Conservation (phyloP, 2,113 vertebrate species). For the Chaetops frenatus region DNA sequence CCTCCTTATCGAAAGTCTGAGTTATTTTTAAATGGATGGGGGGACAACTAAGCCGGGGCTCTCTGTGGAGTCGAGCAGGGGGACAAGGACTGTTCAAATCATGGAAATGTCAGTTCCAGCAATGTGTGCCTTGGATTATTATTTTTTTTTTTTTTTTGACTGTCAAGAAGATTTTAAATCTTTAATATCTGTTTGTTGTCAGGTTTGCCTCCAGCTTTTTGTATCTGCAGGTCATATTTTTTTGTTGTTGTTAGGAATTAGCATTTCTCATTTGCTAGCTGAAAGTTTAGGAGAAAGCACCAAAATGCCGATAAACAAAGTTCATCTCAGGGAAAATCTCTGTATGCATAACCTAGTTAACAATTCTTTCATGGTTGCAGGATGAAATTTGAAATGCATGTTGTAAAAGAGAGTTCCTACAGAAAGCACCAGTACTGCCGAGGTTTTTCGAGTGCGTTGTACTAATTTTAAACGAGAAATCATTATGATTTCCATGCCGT, state of each 20-base stretch:
- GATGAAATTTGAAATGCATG: slow-evolving; percentile 7
- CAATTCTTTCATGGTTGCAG: neutral
- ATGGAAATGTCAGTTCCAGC: slow-evolving; percentile 2
- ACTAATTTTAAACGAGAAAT: slow-evolving; percentile 51
- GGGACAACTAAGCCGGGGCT: neutral
- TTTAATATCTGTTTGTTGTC: slow-evolving; percentile 47
- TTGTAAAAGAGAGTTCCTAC: slow-evolving; percentile 11
- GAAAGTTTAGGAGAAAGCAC: slow-evolving; percentile 28
- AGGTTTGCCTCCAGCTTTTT: slow-evolving; percentile 25
- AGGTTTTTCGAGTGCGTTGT: neutral
- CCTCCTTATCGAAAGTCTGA: neutral
- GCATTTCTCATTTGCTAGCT: slow-evolving; percentile 15
- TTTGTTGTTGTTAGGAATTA: slow-evolving; percentile 21
- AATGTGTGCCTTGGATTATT: neutral
- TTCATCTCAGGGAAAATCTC: slow-evolving; percentile 35
- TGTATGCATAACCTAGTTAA: slow-evolving; percentile 27
- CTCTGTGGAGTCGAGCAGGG: neutral
- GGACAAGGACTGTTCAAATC: neutral
- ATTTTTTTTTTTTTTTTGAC: neutral
- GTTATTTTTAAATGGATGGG: slow-evolving; percentile 13
- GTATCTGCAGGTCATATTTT: neutral
- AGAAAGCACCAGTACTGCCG: neutral
- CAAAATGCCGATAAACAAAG: slow-evolving; percentile 28
- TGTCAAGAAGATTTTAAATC: slow-evolving; percentile 43
- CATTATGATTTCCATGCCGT: neutral